A percentile compares a stretch with the other conserved stretches of the same genome.
These are phyloP conservation scores for Lasioglossum lativentre DNA, from an alignment of 2,888 invertebrate genomes.

Conservation along the genomic window DNA sequence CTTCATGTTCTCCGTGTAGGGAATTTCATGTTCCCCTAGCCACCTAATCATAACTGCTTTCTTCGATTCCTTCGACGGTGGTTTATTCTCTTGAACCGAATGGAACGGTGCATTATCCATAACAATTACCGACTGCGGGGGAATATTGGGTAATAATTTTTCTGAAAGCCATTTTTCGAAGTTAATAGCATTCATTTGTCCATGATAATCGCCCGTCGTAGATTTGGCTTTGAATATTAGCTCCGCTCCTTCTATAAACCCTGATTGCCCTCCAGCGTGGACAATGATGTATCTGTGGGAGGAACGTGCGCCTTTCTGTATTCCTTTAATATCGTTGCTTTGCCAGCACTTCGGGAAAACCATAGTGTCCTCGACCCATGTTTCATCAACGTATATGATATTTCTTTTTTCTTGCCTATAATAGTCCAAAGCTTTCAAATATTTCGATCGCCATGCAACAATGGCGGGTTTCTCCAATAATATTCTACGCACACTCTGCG, in stretches of 20 bases:
- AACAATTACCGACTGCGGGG: background rate
- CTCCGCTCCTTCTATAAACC: background rate
- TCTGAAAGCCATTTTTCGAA: background rate
- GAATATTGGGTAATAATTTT: constrained; percentile 1
- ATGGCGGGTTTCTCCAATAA: background rate
- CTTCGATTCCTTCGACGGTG: background rate
- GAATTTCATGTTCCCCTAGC: background rate
- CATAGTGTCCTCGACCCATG: background rate
- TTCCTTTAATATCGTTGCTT: background rate
- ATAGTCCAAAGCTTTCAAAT: background rate
- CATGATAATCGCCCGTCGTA: background rate
- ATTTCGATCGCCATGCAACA: constrained; percentile 6
- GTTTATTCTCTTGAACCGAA: background rate
- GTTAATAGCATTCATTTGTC: background rate
- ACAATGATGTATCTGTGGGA: background rate
- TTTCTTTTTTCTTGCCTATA: background rate
- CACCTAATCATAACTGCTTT: background rate
- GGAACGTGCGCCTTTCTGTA: background rate
- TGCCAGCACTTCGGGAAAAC: background rate
- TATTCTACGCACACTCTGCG: background rate
- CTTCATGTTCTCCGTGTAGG: background rate
- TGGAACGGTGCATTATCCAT: background rate
- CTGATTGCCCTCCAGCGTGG: background rate
- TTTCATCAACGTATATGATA: background rate
- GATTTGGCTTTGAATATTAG: background rate